These are phyloP conservation scores for Larimichthys polyactis DNA, from an alignment of 2,113 vertebrate genomes.

Conservation along the genomic window DNA sequence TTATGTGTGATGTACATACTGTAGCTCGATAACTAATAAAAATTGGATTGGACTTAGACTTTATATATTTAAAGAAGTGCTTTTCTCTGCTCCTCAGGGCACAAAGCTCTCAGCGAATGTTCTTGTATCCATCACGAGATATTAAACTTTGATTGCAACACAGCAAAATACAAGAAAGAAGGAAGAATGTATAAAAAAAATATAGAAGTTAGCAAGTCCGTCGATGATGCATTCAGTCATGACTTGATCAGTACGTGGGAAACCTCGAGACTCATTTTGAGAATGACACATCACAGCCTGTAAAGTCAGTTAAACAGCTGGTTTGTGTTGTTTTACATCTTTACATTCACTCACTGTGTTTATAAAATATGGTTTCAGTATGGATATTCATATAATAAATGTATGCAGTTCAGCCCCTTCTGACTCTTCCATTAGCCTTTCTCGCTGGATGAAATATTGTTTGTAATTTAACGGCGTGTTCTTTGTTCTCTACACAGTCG, in stretches of 20 bases:
- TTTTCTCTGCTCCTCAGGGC: background rate
- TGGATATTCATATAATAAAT: background rate
- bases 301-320: background rate
- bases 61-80: background rate
- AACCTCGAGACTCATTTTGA: background rate
- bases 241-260: background rate
- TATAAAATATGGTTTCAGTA: background rate
- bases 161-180: background rate
- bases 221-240: background rate
- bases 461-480: slow-evolving; percentile 15
- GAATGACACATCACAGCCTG: background rate
- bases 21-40: background rate
- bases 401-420: background rate
- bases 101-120: background rate
- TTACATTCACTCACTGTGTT: background rate
- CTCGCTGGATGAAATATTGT: background rate
- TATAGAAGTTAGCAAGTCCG: background rate
- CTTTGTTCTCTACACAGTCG: slow-evolving; percentile 86
- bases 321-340: background rate
- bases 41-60: background rate
- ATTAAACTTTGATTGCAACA: background rate
- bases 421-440: background rate
- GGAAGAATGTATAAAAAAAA: background rate
- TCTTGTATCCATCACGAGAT: background rate
- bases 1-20: too few relatives aligned